Evolutionary conservation across 2,888 invertebrate genomes (phyloP).

Genomic region (Drosophila differens): DNA sequence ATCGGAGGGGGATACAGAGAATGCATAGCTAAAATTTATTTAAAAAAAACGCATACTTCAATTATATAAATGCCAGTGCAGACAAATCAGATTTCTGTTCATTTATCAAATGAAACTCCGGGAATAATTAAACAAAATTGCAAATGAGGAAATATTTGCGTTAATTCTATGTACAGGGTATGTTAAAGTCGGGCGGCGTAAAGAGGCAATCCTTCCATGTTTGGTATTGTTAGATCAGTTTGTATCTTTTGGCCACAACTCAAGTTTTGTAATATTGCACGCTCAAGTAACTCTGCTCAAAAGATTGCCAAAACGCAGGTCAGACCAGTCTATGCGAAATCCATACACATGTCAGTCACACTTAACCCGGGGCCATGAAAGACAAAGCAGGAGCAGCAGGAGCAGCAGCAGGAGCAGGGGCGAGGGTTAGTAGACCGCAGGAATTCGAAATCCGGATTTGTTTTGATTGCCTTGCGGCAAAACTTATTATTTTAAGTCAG

Average conservation of each 20-base stretch:
- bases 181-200: background rate
- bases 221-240: constrained; percentile 20
- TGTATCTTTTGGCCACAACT: constrained; percentile 13
- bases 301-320: constrained; percentile 40
- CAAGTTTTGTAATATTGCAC: constrained; percentile 62
- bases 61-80: background rate
- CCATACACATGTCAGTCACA: constrained; percentile 78
- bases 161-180: background rate
- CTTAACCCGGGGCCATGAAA: constrained; percentile 67
- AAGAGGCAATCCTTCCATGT: background rate
- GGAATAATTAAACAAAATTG: background rate
- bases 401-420: constrained; percentile 4
- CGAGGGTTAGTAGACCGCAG: constrained; percentile 42
- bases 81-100: background rate
- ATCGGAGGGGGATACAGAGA: background rate
- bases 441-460: constrained; percentile 62
- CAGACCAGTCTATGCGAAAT: constrained; percentile 62
- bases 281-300: constrained; percentile 69
- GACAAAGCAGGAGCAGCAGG: constrained; percentile 7
- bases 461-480: constrained; percentile 72
- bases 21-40: background rate
- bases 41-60: background rate
- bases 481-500: constrained; percentile 75
- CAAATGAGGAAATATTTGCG: fast-evolving
- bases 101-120: background rate